phyloP scores from a whole-genome alignment of 2,113 vertebrate genomes.

The Myanophis thanlyinensis region DNA sequence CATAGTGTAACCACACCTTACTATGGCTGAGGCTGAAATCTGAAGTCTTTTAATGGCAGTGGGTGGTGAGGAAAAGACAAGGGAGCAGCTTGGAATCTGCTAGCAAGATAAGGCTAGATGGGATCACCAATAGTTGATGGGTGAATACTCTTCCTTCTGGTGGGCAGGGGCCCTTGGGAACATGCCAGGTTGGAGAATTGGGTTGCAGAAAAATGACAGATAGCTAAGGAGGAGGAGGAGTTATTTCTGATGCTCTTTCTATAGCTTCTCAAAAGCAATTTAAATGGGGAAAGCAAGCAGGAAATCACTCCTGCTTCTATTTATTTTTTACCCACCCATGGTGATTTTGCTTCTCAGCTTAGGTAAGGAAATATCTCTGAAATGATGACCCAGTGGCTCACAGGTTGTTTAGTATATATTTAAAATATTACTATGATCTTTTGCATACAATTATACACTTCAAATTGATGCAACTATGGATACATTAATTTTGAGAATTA shows the following conservation, averaged over 20 bases:
- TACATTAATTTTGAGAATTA: background rate
- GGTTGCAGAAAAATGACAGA: background rate
- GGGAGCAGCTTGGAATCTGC: background rate
- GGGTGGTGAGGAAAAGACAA: background rate
- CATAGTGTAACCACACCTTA: background rate
- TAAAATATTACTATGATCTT: background rate
- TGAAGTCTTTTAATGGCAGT: background rate
- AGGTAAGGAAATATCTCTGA: too few relatives aligned
- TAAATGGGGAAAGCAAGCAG: too few relatives aligned
- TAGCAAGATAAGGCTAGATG: background rate
- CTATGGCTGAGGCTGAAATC: background rate
- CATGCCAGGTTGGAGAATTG: background rate
- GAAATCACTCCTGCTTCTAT: too few relatives aligned
- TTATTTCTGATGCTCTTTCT: too few relatives aligned
- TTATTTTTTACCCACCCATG: too few relatives aligned
- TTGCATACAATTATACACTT: background rate
- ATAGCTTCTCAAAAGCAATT: too few relatives aligned
- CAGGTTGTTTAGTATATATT: too few relatives aligned
- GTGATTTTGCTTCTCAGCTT: too few relatives aligned
- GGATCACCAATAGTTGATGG: background rate
- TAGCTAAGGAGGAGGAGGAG: too few relatives aligned
- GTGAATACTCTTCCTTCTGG: background rate
- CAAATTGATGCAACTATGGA: background rate
- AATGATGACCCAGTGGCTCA: too few relatives aligned
- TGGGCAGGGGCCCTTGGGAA: background rate